phyloP scores from a whole-genome alignment of 1,140 invertebrate genomes.

The Arion vulgaris region DNA sequence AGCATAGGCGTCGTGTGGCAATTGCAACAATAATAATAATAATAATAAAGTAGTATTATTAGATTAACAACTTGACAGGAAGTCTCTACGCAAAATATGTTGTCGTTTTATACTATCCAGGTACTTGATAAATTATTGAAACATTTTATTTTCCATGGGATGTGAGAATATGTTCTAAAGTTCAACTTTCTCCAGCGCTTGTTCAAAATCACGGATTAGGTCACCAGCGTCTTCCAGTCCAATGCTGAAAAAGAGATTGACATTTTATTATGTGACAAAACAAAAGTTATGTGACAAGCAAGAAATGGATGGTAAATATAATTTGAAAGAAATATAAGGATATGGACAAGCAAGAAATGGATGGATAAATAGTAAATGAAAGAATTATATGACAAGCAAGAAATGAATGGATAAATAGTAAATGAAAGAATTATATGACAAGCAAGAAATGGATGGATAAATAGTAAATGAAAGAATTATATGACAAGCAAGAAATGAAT shows the following conservation, averaged over 20 bases:
- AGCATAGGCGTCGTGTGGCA: no score
- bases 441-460: background rate
- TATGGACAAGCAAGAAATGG: background rate
- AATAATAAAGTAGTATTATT: no score
- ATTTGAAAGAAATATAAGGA: background rate
- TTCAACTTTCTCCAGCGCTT: conserved; percentile 77
- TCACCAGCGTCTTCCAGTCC: conserved; percentile 90
- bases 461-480: background rate
- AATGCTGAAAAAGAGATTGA: no score
- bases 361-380: background rate
- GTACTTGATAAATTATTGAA: no score
- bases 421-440: background rate
- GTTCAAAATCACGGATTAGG: conserved; percentile 87
- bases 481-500: background rate
- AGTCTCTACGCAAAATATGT: no score
- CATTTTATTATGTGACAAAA: no score
- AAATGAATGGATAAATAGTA: background rate
- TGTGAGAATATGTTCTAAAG: no score
- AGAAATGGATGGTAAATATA: conserved; percentile 8
- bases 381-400: background rate
- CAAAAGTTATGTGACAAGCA: no score
- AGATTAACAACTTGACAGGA: no score
- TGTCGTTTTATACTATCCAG: no score
- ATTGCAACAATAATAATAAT: no score
- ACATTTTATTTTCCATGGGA: no score